These are phyloP conservation scores for Illadopsis cleaveri DNA, from an alignment of 2,113 vertebrate genomes.

Conservation along the genomic window DNA sequence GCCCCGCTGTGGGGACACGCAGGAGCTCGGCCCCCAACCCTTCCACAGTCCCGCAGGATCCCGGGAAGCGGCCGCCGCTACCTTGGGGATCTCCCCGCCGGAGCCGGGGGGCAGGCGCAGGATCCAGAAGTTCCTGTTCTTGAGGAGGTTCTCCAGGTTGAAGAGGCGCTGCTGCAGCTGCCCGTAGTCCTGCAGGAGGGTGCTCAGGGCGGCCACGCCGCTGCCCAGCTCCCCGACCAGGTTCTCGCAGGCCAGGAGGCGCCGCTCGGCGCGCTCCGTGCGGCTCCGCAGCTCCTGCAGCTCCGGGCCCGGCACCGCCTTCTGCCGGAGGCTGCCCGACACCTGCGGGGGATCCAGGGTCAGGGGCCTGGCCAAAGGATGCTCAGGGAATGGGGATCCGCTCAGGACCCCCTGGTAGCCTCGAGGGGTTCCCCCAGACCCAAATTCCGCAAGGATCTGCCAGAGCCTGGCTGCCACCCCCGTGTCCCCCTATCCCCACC, in stretches of 20 bases:
- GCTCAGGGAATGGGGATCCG: neutral
- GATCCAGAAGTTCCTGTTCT: slow-evolving; percentile 80
- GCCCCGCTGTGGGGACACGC: rapidly evolving
- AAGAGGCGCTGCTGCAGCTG: slow-evolving; percentile 70
- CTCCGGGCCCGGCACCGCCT: neutral
- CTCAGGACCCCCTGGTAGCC: rapidly evolving
- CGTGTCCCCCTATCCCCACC: neutral
- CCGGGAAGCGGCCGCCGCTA: neutral
- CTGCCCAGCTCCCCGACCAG: slow-evolving; percentile 73
- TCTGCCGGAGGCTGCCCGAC: neutral
- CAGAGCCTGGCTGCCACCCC: neutral
- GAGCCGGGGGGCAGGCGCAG: slow-evolving; percentile 55
- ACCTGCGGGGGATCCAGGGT: neutral
- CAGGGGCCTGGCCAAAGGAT: neutral
- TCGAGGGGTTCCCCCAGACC: neutral
- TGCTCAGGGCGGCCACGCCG: slow-evolving; percentile 55
- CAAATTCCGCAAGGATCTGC: neutral
- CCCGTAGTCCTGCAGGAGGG: slow-evolving; percentile 66
- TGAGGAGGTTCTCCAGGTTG: slow-evolving; percentile 77
- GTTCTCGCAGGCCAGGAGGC: slow-evolving; percentile 71
- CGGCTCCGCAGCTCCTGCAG: slow-evolving; percentile 68
- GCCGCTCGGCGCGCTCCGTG: slow-evolving; percentile 49
- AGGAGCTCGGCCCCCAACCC: neutral
- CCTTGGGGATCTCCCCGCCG: slow-evolving; percentile 70
- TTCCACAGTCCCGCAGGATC: neutral